Base-by-base conservation (phyloP, 2,888 invertebrate species). In the Ariolimax columbianus region DNA sequence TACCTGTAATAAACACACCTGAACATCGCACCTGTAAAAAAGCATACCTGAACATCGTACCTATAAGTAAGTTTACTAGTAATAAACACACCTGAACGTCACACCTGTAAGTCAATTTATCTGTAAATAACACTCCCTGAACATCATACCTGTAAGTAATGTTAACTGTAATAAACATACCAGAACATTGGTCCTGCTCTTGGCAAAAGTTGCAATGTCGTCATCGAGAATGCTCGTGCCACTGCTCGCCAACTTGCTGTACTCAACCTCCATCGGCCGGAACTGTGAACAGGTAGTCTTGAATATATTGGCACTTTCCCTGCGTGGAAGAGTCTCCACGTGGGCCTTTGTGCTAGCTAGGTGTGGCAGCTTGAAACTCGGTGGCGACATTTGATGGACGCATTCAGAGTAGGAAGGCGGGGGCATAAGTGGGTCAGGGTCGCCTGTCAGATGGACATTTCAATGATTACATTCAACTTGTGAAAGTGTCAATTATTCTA, bases 351-450 rank as follows among this genome's bases (percentile, higher is more conserved):
- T 23, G 3, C 9, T 3, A 19, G 9, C 23, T 23, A 55, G 55
- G 9, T 23, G 3, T 55, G 55, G 23, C 55, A 55, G 17, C 30
- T 36, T 4, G 47, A 3, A n/a, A 19, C 7, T 43, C 1, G 26
- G 43, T 38, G 14, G 2, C 30, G 73, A 26, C 1, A 43, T 30
- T 23, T 30, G 17, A n/a, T 4, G 47, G 9, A 73, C n/a, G 17
- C 73, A 73, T 30, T 73, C 73, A 9, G 73, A 47, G 47, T 73
- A 73, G 1, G 73, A 30, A 2, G 73, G 73, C n/a, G 73, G 73
- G 1, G 43, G 73, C 11, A 4, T 19, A 36, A 11, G 26, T n/a
- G 26, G 73, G 0, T 40, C 11, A n/a, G 40, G 14, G 7, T 9
- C 43, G 3, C 36, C 73, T 73, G 73, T 47, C 17, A n/a, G n/a